Percentiles rank a stretch among this genome's conserved stretches.
These are phyloP conservation scores for Ellobium chinense DNA, from an alignment of 2,888 invertebrate species.

Conservation along the genomic window DNA sequence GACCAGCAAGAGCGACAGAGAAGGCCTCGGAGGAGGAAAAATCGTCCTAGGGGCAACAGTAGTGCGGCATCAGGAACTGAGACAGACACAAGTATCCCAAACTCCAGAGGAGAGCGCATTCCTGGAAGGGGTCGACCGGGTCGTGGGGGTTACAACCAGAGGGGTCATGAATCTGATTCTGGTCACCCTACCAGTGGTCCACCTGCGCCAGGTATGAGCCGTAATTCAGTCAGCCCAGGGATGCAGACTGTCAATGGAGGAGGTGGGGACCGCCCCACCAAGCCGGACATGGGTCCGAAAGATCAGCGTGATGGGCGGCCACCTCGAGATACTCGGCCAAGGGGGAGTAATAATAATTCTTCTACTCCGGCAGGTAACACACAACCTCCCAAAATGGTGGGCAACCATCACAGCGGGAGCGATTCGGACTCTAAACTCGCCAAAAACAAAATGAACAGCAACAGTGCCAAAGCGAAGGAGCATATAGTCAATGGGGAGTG, in stretches of 20 bases:
- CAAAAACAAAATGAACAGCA: slow-evolving; percentile 57
- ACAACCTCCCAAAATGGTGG: slow-evolving; percentile 47
- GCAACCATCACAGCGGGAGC: slow-evolving; percentile 62
- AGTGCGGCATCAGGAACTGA: slow-evolving; percentile 73
- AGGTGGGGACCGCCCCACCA: slow-evolving; percentile 42
- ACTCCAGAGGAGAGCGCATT: slow-evolving; percentile 55
- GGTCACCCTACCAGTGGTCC: slow-evolving; percentile 5
- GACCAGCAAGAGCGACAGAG: slow-evolving; percentile 55
- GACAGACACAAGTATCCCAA: slow-evolving; percentile 72
- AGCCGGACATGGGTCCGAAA: slow-evolving; percentile 40
- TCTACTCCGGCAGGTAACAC: slow-evolving; percentile 29
- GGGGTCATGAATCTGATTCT: slow-evolving; percentile 27
- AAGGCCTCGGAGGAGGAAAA: slow-evolving; percentile 58
- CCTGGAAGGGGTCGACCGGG: slow-evolving; percentile 34
- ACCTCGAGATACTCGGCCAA: slow-evolving; percentile 55
- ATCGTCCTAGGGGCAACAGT: slow-evolving; percentile 63
- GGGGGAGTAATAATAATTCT: slow-evolving; percentile 42
- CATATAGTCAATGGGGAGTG: slow-evolving; percentile 67
- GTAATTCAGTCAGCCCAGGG: slow-evolving; percentile 36
- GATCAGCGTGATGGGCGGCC: slow-evolving; percentile 50
- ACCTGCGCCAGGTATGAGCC: slow-evolving; percentile 34
- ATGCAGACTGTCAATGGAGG: slow-evolving; percentile 45
- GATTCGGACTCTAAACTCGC: slow-evolving; percentile 66
- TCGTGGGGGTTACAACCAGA: slow-evolving; percentile 46
- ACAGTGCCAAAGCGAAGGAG: slow-evolving; percentile 57